These are phyloP conservation scores for Saguinus imperator DNA, from an alignment of 2,113 vertebrate species.

Conservation along the genomic window DNA sequence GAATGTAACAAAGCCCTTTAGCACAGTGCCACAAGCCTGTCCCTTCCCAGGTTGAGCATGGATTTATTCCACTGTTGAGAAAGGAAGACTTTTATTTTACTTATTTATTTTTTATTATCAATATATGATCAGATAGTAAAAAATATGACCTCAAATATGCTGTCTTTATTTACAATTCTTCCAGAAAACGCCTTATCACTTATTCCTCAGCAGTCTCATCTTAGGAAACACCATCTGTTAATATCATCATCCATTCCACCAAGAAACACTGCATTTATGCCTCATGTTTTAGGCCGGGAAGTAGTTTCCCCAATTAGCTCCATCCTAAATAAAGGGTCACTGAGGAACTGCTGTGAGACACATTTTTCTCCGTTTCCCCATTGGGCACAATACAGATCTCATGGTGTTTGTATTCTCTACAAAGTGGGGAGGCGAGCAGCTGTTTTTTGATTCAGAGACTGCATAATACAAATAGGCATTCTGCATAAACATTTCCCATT, in stretches of 20 bases:
- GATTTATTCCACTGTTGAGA: not conserved
- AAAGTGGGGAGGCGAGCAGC: not conserved
- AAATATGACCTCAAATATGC: too few relatives aligned
- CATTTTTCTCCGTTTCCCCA: not conserved
- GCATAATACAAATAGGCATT: not conserved
- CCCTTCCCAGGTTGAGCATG: not conserved
- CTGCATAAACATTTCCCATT: not conserved
- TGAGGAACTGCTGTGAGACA: too few relatives aligned
- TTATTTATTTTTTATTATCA: not conserved
- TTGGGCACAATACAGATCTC: not conserved
- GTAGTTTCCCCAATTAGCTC: not conserved
- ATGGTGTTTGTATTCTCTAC: not conserved
- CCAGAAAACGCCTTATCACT: not conserved
- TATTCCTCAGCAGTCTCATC: not conserved
- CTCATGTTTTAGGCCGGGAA: not conserved
- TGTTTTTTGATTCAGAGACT: not conserved
- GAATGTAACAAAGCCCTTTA: not conserved
- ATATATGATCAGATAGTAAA: not conserved
- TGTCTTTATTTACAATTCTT: not conserved
- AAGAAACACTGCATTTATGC: fast-evolving
- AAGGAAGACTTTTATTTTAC: not conserved
- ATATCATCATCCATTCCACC: fast-evolving
- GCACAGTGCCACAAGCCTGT: not conserved
- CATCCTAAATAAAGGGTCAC: not conserved
- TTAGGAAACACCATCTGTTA: not conserved